Evolutionary conservation across 2,888 invertebrate genomes (phyloP).

Genomic region (Dastarcus helophoroides): DNA sequence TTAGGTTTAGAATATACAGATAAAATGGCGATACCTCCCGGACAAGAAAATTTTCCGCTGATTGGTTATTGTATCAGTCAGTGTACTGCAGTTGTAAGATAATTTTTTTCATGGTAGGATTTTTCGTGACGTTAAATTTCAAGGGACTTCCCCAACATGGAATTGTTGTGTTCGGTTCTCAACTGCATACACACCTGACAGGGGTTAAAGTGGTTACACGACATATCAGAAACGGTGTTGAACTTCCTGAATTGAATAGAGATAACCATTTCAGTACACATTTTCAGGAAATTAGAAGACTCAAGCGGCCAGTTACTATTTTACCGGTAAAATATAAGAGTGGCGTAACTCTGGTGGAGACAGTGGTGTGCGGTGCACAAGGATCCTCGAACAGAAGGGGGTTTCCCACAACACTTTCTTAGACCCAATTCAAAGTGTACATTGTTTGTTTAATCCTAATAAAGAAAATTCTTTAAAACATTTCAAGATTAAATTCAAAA

Average conservation of each 20-base stretch:
- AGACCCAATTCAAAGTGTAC: no score
- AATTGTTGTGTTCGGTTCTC: slow-evolving; percentile 88
- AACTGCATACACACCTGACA: slow-evolving; percentile 92
- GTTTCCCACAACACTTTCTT: no score
- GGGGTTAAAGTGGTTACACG: slow-evolving; percentile 76
- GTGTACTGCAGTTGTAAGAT: slow-evolving; percentile 74
- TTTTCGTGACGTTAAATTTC: slow-evolving; percentile 15
- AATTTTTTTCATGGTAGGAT: background rate
- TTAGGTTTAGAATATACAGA: slow-evolving; percentile 93
- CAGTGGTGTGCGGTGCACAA: no score
- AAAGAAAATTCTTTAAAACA: no score
- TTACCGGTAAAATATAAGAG: slow-evolving; percentile 67
- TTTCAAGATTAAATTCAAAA: no score
- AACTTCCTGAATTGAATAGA: slow-evolving; percentile 73
- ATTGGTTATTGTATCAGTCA: slow-evolving; percentile 86
- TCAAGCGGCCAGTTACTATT: slow-evolving; percentile 68
- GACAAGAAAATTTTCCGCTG: slow-evolving; percentile 63
- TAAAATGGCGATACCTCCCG: slow-evolving; percentile 95
- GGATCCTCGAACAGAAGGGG: no score
- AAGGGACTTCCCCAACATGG: slow-evolving; percentile 72
- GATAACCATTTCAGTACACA: slow-evolving; percentile 96
- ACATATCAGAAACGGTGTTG: slow-evolving; percentile 70
- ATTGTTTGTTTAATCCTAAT: no score
- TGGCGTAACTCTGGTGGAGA: no score
- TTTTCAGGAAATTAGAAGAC: slow-evolving; percentile 89